These are phyloP conservation scores for Siniperca chuatsi DNA, from an alignment of 2,113 vertebrate species.

Conservation along the genomic window DNA sequence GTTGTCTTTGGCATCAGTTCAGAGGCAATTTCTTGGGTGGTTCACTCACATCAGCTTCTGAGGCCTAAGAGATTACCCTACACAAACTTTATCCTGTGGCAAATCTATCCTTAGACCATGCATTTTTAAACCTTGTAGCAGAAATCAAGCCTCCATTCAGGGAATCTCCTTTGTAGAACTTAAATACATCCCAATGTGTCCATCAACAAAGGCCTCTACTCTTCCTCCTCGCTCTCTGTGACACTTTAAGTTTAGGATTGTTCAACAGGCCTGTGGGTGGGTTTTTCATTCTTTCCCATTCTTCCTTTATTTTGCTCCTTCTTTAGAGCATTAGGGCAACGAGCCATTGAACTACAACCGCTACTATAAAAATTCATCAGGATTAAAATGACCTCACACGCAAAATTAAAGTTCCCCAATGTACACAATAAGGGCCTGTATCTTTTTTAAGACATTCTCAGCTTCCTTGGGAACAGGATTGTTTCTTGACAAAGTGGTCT, in stretches of 20 bases:
- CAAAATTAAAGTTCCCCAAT: slow-evolving; percentile 88
- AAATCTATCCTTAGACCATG: slow-evolving; percentile 74
- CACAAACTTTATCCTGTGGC: slow-evolving; percentile 72
- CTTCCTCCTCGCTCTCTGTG: slow-evolving; percentile 74
- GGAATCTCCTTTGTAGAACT: slow-evolving; percentile 79
- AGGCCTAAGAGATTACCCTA: slow-evolving; percentile 68
- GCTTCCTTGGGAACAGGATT: slow-evolving; percentile 88
- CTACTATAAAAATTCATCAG: slow-evolving; percentile 89
- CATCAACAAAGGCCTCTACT: slow-evolving; percentile 83
- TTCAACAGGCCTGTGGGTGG: slow-evolving; percentile 82
- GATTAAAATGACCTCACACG: slow-evolving; percentile 90
- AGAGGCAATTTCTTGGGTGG: slow-evolving; percentile 62
- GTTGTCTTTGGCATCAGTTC: slow-evolving; percentile 52
- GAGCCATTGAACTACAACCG: slow-evolving; percentile 85
- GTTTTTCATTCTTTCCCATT: slow-evolving; percentile 71
- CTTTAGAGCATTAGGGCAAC: slow-evolving; percentile 85
- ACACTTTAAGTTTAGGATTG: slow-evolving; percentile 84
- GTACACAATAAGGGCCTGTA: slow-evolving; percentile 86
- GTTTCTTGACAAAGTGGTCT: slow-evolving; percentile 88
- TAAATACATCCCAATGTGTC: slow-evolving; percentile 87
- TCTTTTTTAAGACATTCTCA: slow-evolving; percentile 86
- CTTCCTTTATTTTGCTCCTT: slow-evolving; percentile 73
- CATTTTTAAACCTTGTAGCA: slow-evolving; percentile 82
- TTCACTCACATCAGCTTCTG: slow-evolving; percentile 44
- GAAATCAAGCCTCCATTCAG: slow-evolving; percentile 85